Percentiles rank a stretch among this genome's conserved stretches.
Evolutionary conservation across 2,888 invertebrate genomes (phyloP).

Genomic region (Lepetodrilus schrolli): DNA sequence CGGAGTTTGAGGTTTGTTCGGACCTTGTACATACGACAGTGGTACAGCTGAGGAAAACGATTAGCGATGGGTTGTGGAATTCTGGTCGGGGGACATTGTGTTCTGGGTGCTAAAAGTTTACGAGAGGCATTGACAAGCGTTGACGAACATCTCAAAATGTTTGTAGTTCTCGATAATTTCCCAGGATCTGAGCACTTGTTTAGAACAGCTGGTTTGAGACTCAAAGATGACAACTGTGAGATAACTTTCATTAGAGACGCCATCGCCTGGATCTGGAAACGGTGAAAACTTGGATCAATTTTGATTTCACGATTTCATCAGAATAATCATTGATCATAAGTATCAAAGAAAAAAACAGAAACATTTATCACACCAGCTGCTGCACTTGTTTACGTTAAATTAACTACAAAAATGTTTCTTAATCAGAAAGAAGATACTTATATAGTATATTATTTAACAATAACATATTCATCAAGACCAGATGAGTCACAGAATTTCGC

Average conservation of each 20-base stretch:
- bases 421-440: too few relatives aligned
- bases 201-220: neutral
- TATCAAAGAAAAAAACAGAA: too few relatives aligned
- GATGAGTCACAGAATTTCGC: too few relatives aligned
- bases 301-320: neutral
- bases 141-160: neutral
- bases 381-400: too few relatives aligned
- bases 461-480: too few relatives aligned
- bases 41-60: slow-evolving; percentile 5
- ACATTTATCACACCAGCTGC: too few relatives aligned
- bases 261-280: too few relatives aligned
- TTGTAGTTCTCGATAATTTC: neutral
- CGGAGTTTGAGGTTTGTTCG: slow-evolving; percentile 55
- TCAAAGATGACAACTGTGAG: neutral
- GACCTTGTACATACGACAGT: slow-evolving; percentile 60
- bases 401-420: too few relatives aligned
- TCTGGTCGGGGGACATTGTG: too few relatives aligned
- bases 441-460: too few relatives aligned
- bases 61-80: neutral
- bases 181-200: too few relatives aligned
- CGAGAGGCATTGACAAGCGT: neutral
- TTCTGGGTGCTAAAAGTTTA: neutral
- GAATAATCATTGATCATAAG: neutral
- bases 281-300: neutral
- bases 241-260: neutral